Percentiles rank a stretch among this genome's conserved stretches.
These are phyloP conservation scores for Sterna hirundo DNA, from an alignment of 2,113 vertebrate species.

Conservation along the genomic window DNA sequence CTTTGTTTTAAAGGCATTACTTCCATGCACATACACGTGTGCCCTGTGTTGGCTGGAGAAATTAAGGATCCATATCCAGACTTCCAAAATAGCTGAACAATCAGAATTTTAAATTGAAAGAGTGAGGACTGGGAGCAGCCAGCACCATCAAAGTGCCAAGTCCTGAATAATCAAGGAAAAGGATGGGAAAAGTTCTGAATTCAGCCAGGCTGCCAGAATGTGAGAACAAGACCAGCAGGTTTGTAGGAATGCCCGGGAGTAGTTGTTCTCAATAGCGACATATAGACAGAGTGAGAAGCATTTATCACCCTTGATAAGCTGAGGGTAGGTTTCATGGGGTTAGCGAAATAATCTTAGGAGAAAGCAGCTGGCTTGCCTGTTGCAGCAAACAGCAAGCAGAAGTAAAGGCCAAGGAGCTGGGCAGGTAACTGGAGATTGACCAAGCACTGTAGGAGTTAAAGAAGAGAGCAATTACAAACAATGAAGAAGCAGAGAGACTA, in stretches of 20 bases:
- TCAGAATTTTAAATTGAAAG: not conserved
- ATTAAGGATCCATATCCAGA: not conserved
- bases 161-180: not conserved
- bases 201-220: not conserved
- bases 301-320: not conserved
- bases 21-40: fast-evolving
- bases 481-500: not conserved
- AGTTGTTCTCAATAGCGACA: not conserved
- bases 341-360: constrained; percentile 21
- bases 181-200: not conserved
- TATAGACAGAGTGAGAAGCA: not conserved
- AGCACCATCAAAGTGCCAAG: not conserved
- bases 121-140: not conserved
- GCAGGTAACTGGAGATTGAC: not conserved
- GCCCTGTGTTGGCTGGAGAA: not conserved
- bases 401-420: not conserved
- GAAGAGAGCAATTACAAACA: not conserved
- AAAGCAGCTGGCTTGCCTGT: not conserved
- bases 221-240: not conserved
- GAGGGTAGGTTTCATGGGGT: not conserved
- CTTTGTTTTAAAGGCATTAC: not conserved
- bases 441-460: not conserved
- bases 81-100: not conserved
- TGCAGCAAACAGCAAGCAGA: not conserved
- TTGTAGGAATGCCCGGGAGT: not conserved